These are phyloP conservation scores for Rostratula benghalensis DNA, from an alignment of 2,113 vertebrate species.

Conservation along the genomic window DNA sequence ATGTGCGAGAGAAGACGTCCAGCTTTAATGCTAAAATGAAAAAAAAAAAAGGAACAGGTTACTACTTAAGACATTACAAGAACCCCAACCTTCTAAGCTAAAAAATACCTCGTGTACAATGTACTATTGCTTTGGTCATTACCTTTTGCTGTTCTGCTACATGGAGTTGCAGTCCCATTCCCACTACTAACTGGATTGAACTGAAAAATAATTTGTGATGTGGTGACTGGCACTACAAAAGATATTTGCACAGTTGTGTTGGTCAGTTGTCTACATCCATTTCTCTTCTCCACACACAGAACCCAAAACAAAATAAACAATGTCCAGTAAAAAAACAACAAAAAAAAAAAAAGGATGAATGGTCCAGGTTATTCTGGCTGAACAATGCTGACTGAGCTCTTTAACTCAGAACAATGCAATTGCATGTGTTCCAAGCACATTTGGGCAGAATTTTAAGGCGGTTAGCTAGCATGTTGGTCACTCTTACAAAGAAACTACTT, in stretches of 20 bases:
- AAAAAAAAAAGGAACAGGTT: not conserved
- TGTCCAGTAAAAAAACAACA: not conserved
- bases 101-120: not conserved
- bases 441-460: not conserved
- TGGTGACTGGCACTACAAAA: not conserved
- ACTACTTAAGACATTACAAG: not conserved
- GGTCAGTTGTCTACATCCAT: not conserved
- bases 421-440: not conserved
- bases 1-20: slow-evolving; percentile 88
- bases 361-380: not conserved
- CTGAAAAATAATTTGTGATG: not conserved
- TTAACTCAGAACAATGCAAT: not conserved
- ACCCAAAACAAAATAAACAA: not conserved
- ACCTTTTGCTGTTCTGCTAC: not conserved
- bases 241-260: not conserved
- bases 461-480: not conserved
- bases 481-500: not conserved
- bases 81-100: not conserved
- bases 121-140: not conserved
- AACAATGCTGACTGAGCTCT: not conserved
- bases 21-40: slow-evolving; percentile 86
- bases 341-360: not conserved
- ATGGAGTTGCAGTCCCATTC: not conserved
- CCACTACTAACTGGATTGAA: not conserved
- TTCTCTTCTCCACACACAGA: not conserved